These are phyloP conservation scores for Oreochromis mossambicus DNA, from an alignment of 2,797 vertebrate genomes.

Conservation along the genomic window DNA sequence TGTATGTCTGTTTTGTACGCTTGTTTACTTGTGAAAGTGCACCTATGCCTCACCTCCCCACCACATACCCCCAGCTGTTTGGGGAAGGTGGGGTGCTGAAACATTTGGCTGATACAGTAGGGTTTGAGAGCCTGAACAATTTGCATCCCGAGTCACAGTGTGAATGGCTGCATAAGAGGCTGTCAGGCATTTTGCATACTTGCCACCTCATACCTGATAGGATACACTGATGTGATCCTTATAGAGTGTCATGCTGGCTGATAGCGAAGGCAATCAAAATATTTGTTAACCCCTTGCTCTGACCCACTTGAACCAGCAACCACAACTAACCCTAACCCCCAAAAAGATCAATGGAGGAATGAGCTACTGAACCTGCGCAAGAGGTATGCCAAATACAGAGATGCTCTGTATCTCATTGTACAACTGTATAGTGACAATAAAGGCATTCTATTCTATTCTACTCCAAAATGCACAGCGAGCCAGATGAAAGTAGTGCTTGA, in stretches of 20 bases:
- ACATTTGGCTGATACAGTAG: conserved; percentile 24
- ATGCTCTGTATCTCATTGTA: too few relatives aligned
- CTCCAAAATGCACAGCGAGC: conserved; percentile 13
- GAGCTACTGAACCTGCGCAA: conserved; percentile 43
- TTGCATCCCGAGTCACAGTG: conserved; percentile 36
- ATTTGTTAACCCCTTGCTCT: conserved; percentile 23
- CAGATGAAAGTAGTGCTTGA: conserved; percentile 2
- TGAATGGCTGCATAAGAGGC: conserved; percentile 24
- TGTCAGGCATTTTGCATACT: conserved; percentile 42
- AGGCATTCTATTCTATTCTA: not conserved
- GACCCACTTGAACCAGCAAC: conserved; percentile 18
- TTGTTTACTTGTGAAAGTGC: not conserved
- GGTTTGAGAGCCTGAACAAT: conserved; percentile 31
- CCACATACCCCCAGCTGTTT: not conserved
- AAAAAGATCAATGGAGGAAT: conserved; percentile 54
- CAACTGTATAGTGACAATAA: too few relatives aligned
- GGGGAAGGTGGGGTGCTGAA: not conserved
- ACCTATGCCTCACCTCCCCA: not conserved
- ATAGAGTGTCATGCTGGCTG: not conserved
- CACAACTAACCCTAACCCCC: not conserved
- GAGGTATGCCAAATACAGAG: conserved; percentile 12
- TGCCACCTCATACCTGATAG: conserved; percentile 24
- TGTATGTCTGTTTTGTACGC: not conserved
- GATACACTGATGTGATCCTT: conserved; percentile 11
- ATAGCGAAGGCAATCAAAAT: conserved; percentile 42